Evolutionary conservation across 2,113 vertebrate species (phyloP).

Genomic region (Daphoenositta chrysoptera): DNA sequence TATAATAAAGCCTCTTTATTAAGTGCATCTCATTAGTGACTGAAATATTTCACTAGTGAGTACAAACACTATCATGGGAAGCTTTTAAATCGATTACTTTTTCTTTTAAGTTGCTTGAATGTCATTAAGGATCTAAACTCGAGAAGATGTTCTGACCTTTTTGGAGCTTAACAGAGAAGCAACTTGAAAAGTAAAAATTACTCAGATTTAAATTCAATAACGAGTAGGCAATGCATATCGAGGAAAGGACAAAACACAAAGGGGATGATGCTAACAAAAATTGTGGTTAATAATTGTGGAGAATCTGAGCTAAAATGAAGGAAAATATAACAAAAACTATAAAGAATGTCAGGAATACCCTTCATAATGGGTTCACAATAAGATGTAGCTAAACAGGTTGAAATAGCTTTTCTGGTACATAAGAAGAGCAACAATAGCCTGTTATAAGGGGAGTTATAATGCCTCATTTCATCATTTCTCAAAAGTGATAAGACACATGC

Average conservation of each 20-base stretch:
- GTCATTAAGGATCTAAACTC: neutral
- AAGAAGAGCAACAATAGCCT: neutral
- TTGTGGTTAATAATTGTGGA: neutral
- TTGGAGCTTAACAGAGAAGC: neutral
- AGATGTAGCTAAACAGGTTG: neutral
- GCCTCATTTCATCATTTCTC: neutral
- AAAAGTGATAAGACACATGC: neutral
- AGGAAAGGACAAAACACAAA: neutral
- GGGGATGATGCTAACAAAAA: neutral
- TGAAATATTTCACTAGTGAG: neutral
- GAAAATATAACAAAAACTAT: neutral
- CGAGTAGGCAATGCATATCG: rapidly evolving
- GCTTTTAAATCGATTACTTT: neutral
- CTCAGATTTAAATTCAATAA: neutral
- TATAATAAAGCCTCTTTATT: neutral
- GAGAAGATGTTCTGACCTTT: neutral
- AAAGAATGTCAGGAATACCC: neutral
- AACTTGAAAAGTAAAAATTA: neutral
- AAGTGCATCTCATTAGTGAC: neutral
- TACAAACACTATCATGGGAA: neutral
- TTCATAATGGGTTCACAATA: neutral
- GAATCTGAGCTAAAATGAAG: neutral
- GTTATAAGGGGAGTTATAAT: neutral
- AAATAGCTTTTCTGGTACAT: neutral
- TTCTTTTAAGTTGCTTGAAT: neutral